phyloP scores from a whole-genome alignment of 2,797 vertebrate species.

The Phrynocephalus forsythii region DNA sequence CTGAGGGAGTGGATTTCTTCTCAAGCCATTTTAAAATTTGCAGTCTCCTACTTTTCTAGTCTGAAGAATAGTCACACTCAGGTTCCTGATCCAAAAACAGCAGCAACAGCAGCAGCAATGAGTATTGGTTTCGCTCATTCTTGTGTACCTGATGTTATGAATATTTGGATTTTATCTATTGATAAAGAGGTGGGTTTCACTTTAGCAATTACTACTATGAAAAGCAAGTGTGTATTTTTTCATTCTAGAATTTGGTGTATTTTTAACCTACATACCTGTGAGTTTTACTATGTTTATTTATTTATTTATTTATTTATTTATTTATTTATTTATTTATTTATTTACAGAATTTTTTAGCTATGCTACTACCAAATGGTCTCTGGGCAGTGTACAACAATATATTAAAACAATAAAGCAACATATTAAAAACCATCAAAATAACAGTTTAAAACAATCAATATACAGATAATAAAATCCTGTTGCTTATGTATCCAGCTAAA shows the following conservation, averaged over 20 bases:
- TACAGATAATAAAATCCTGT: too few relatives aligned
- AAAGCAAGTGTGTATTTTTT: background rate
- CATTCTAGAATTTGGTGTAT: background rate
- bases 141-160: background rate
- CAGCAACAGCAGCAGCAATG: too few relatives aligned
- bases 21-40: background rate
- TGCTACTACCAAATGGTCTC: too few relatives aligned
- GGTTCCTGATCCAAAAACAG: background rate
- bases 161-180: background rate
- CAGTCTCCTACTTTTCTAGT: background rate
- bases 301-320: too few relatives aligned
- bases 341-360: too few relatives aligned
- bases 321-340: too few relatives aligned
- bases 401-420: too few relatives aligned
- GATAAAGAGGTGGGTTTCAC: background rate
- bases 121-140: background rate
- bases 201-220: background rate
- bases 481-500: too few relatives aligned
- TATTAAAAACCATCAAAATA: too few relatives aligned
- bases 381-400: too few relatives aligned
- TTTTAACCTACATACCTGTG: background rate
- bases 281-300: background rate
- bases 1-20: background rate
- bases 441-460: too few relatives aligned
- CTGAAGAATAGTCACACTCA: background rate